Base-by-base conservation (phyloP, 2,888 invertebrate genomes). In the Campoplex capitator region DNA sequence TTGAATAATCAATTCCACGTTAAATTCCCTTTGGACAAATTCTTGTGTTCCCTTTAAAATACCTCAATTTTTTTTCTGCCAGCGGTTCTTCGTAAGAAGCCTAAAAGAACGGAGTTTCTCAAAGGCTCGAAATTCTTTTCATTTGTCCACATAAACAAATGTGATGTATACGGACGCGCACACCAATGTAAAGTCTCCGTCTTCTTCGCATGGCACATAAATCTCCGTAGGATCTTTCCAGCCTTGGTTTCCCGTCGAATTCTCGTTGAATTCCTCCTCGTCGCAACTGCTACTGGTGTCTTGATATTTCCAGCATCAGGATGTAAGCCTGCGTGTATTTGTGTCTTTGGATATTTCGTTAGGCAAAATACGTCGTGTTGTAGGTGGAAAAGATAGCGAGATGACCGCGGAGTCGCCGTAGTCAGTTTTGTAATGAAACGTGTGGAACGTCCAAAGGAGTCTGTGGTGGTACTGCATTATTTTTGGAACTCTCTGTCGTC, bases 401-500 rank as follows among this genome's bases (percentile, higher is more conserved):
- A 84, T 84, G 84, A 84, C 81, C 84, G 77, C 13, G 38, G n/a
- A 18, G 28, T 56, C 70, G 58, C 42, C 76, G 84, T 58, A 45
- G 78, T 68, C 54, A 38, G 28, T 54, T n/a, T 56, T 68, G 67
- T 70, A 56, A 58, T 23, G 77, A 78, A 70, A 58, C 73, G 70
- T 38, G 82, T 38, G 82, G 32, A 82, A 56, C 74, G 62, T 67
- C 54, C 38, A 42, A 42, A 85, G 73, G 74, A 62, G 51, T 3
- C 75, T 67, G 54, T 48, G n/a, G 35, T 6, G 38, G 38, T 18
- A 38, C 23, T 68, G 76, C 82, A 87, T 81, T 87, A 87, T 87
- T 87, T 87, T 87, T 87, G 87, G 87, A 87, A 87, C 70, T 45
- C 78, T 78, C 77, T 62, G 48, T 70, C 82, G 62, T 74, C 83